These are phyloP conservation scores for Ophthalmolycus amberensis DNA, from an alignment of 2,113 vertebrate genomes.

Conservation along the genomic window DNA sequence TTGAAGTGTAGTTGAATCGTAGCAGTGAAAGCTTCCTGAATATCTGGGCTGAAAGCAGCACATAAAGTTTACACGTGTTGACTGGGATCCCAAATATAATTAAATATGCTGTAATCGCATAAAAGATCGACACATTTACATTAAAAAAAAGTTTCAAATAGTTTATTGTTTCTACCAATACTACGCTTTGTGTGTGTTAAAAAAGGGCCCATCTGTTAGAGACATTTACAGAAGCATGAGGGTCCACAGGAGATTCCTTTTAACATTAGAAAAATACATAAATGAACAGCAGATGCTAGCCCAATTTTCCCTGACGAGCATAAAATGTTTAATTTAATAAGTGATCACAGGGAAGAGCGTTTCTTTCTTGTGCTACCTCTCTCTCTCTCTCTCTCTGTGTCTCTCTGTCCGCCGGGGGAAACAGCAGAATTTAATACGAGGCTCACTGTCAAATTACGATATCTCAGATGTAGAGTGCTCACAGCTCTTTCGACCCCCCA, in stretches of 20 bases:
- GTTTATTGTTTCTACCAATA: neutral
- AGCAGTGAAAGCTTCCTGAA: neutral
- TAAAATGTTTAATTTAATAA: conserved; percentile 46
- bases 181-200: neutral
- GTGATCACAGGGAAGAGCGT: conserved; percentile 1
- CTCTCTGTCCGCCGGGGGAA: conserved; percentile 3
- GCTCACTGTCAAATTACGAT: conserved; percentile 63
- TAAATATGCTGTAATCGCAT: neutral
- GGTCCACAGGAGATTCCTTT: neutral
- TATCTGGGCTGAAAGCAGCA: neutral
- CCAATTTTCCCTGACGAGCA: conserved; percentile 24
- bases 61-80: neutral
- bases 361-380: neutral
- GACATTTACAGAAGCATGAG: neutral
- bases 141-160: neutral
- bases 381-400: neutral
- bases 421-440: conserved; percentile 47
- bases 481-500: conserved; percentile 43
- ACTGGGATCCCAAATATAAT: neutral
- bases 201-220: neutral
- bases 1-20: neutral
- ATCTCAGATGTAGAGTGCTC: conserved; percentile 52
- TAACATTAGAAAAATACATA: conserved; percentile 1
- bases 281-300: neutral
- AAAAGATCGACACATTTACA: neutral